Conservation (phyloP, 1,140 invertebrate species). For the Formica selysi region DNA sequence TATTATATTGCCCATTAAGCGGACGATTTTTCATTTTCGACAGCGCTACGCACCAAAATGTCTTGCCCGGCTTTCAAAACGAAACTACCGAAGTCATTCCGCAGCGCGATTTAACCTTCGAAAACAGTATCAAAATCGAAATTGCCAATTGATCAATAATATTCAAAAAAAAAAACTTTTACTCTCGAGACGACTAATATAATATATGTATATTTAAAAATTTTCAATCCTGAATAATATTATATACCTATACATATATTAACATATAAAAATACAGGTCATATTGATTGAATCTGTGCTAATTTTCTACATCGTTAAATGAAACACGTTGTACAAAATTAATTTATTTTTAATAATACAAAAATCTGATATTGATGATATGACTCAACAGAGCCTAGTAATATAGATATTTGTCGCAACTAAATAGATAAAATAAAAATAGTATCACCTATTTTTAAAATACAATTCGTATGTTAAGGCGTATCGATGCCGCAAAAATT, state of each 20-base stretch:
- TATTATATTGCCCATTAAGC: conserved; percentile 80
- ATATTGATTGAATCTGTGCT: neutral
- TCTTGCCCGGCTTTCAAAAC: conserved; percentile 27
- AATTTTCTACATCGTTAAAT: too few species aligned
- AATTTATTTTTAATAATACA: too few species aligned
- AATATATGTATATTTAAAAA: neutral
- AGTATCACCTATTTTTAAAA: too few species aligned
- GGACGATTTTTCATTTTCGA: conserved; percentile 77
- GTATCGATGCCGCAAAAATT: neutral
- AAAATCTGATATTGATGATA: too few species aligned
- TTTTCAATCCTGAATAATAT: neutral
- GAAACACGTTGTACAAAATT: too few species aligned
- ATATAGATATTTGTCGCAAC: too few species aligned
- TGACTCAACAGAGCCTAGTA: too few species aligned
- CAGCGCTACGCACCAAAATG: conserved; percentile 6
- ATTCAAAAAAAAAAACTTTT: too few species aligned
- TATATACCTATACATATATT: neutral
- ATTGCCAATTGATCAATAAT: neutral
- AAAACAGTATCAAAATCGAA: neutral
- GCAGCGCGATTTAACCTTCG: neutral
- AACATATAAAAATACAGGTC: neutral
- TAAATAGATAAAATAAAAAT: too few species aligned
- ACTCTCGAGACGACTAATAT: neutral
- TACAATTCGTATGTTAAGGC: neutral
- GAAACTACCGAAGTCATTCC: conserved; percentile 22